Base-by-base conservation (phyloP, 2,888 invertebrate genomes). In the Oligia fasciuncula region DNA sequence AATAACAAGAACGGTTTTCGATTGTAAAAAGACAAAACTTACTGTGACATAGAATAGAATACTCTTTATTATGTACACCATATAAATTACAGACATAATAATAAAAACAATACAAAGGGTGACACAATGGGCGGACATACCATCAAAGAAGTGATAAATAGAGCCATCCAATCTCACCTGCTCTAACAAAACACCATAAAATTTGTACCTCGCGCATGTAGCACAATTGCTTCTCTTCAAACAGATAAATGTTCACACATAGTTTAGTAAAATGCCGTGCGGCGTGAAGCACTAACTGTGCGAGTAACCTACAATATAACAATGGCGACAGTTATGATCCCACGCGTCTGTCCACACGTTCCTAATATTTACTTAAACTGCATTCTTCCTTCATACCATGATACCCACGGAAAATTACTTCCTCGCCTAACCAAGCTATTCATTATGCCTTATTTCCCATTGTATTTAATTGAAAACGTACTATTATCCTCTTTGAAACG, bases 261-360 rank as follows among this genome's bases (percentile, higher is more conserved):
- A 83, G 85, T 87, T 88, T 85, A 85, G 75, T 82, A 86, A 88
- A 87, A 88, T 82, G 77, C 74, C 77, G 79, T 85, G 80, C 72
- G 74, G 78, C 85, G 84, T 83, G 77, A 83, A 88, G 57, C 73
- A 90, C 85, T 91, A 91, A 89, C 88, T 85, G 89, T 87, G 87
- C 91, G 86, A 91, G 89, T 93, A 92, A 92, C 93, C 93, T 79
- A 92, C 87, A 89, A 91, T 87, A 70, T 75, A 81, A 93, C 93
- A 92, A 93, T 92, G 87, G 73, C 67, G 80, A 91, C 92, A 90
- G 92, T 92, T 92, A 92, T 76, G 83, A 83, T 93, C 93, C 87
- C 93, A 92, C 92, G 91, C 87, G 81, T 81, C 68, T 86, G 81
- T 89, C 88, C 90, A 88, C 88, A 88, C 88, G 87, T 83, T 85